phyloP scores from a whole-genome alignment of 2,888 invertebrate genomes.

The Galerucella nymphaeae region DNA sequence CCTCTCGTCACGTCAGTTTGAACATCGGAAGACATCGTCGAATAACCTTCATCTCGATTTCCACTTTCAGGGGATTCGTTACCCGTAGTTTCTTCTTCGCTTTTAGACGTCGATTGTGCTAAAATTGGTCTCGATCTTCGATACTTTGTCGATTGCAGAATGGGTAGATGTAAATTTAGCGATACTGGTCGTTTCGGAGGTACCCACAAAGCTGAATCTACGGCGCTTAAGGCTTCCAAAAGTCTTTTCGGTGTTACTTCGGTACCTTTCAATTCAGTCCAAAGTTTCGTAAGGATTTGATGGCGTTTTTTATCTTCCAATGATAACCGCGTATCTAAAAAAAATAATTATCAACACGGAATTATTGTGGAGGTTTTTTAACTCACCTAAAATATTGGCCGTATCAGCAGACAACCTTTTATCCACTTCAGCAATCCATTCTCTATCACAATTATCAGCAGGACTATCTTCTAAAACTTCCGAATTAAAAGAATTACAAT shows the following conservation, averaged over 20 bases:
- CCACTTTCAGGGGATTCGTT: slow-evolving; percentile 82
- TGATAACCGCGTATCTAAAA: slow-evolving; percentile 68
- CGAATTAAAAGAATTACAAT: slow-evolving; percentile 64
- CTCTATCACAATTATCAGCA: slow-evolving; percentile 48
- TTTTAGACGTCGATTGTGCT: slow-evolving; percentile 65
- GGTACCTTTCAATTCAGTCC: slow-evolving; percentile 74
- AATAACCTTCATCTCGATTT: slow-evolving; percentile 82
- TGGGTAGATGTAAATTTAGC: slow-evolving; percentile 75
- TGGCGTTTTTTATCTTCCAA: slow-evolving; percentile 74
- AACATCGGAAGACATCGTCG: slow-evolving; percentile 86
- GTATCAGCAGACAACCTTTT: slow-evolving; percentile 60
- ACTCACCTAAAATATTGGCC: slow-evolving; percentile 58
- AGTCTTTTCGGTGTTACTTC: slow-evolving; percentile 74
- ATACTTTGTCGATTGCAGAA: slow-evolving; percentile 66
- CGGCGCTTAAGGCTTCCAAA: slow-evolving; percentile 72
- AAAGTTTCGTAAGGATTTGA: slow-evolving; percentile 72
- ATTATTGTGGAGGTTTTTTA: neutral
- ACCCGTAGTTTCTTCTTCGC: slow-evolving; percentile 73
- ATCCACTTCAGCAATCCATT: slow-evolving; percentile 54
- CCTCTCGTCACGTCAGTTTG: slow-evolving; percentile 75
- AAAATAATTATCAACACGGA: neutral
- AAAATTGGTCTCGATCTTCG: slow-evolving; percentile 64
- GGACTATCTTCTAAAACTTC: slow-evolving; percentile 58
- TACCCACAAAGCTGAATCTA: slow-evolving; percentile 76
- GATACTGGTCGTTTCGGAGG: slow-evolving; percentile 77